These are phyloP conservation scores for Leptobrachium ailaonicum DNA, from an alignment of 2,113 vertebrate genomes.

Conservation along the genomic window DNA sequence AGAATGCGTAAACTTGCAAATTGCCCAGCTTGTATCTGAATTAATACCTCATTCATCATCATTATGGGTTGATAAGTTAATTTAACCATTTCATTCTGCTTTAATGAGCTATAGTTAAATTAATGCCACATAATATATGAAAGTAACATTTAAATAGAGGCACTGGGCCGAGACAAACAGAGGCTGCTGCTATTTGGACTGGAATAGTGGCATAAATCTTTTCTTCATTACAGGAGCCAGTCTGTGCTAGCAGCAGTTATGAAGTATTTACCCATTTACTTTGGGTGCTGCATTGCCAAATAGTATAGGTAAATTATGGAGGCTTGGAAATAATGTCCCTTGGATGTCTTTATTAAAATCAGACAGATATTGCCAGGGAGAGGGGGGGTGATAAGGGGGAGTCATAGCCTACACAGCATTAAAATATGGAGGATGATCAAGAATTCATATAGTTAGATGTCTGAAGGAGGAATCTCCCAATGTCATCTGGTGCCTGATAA, in stretches of 20 bases:
- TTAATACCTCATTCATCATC: slow-evolving; percentile 99
- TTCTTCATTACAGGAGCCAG: slow-evolving; percentile 88
- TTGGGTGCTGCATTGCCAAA: slow-evolving; percentile 80
- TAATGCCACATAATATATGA: slow-evolving; percentile 99
- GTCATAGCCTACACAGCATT: slow-evolving; percentile 52
- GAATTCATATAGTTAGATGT: background rate
- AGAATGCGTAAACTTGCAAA: slow-evolving; percentile 99
- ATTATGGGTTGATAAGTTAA: slow-evolving; percentile 99
- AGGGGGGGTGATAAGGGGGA: background rate
- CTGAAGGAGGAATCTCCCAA: background rate
- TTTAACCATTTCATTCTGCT: slow-evolving; percentile 99
- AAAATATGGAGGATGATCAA: background rate
- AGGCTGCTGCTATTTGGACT: slow-evolving; percentile 91
- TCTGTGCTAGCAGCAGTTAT: slow-evolving; percentile 81
- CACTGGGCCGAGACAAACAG: slow-evolving; percentile 99
- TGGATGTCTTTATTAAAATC: slow-evolving; percentile 74
- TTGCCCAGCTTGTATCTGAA: slow-evolving; percentile 99
- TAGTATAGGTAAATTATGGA: slow-evolving; percentile 81
- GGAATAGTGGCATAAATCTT: slow-evolving; percentile 98
- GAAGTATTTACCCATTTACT: slow-evolving; percentile 86
- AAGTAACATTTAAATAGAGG: slow-evolving; percentile 99
- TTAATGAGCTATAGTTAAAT: slow-evolving; percentile 99
- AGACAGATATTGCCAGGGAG: slow-evolving; percentile 35
- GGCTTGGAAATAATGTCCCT: slow-evolving; percentile 75
- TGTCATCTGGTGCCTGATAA: background rate